Percentiles rank a stretch among this genome's conserved stretches.
phyloP scores from a whole-genome alignment of 1,140 invertebrate species.

The Temnothorax longispinosus region DNA sequence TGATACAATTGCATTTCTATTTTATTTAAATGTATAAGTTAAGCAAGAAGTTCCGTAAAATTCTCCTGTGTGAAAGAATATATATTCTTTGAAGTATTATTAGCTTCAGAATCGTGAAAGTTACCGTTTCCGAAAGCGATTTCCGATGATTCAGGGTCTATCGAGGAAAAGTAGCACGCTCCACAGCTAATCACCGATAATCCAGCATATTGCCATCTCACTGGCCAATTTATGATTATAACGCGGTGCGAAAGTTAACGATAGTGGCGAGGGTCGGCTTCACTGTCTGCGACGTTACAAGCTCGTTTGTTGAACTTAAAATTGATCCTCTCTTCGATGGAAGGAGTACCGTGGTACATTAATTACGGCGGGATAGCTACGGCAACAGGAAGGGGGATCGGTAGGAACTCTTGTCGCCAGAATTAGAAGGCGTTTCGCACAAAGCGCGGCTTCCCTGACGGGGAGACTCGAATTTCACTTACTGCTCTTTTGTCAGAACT shows the following conservation, averaged over 20 bases:
- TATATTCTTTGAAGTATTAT: not conserved
- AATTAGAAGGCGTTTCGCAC: slow-evolving; percentile 65
- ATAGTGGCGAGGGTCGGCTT: slow-evolving; percentile 51
- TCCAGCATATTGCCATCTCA: slow-evolving; percentile 47
- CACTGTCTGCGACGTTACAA: slow-evolving; percentile 62
- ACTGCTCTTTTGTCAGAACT: slow-evolving; percentile 20
- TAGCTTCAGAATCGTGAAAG: not conserved
- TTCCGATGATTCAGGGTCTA: not conserved
- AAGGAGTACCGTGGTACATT: slow-evolving; percentile 62
- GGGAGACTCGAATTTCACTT: slow-evolving; percentile 58
- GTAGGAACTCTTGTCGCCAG: slow-evolving; percentile 27
- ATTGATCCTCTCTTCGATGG: slow-evolving; percentile 73
- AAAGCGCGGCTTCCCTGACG: slow-evolving; percentile 24
- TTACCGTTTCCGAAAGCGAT: not conserved
- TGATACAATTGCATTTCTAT: not conserved
- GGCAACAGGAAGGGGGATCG: slow-evolving; percentile 53
- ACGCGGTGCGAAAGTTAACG: slow-evolving; percentile 67
- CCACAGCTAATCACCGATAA: slow-evolving; percentile 61
- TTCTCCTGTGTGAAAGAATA: not conserved
- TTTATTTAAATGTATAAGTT: not conserved
- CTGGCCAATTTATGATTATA: slow-evolving; percentile 70
- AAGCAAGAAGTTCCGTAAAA: not conserved
- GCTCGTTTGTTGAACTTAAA: slow-evolving; percentile 79
- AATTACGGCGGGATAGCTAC: slow-evolving; percentile 69
- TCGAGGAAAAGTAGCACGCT: slow-evolving; percentile 53